Evolutionary conservation across 2,113 vertebrate genomes (phyloP), one percentile per base, ranked within the genome.

Genomic region (Centropus bengalensis): DNA sequence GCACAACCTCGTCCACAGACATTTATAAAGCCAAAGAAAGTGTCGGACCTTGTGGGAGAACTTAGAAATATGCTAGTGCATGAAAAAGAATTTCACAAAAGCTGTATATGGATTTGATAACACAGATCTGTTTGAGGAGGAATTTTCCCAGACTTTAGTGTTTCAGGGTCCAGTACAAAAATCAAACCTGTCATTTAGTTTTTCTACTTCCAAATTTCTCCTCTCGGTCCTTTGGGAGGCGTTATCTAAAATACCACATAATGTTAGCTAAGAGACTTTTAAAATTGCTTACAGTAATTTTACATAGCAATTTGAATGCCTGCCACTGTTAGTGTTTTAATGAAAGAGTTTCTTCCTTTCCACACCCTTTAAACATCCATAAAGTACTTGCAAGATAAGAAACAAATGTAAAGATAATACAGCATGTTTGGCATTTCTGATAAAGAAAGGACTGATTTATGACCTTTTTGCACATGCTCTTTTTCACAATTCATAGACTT

Each of bases 391-490:
- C 1, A 79, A 91, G 66, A 89, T 86, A 82, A 91, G 89, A 93
- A 95, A 78, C 14, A 63, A 94, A 38, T 62, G 64, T 89, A 76
- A 91, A 90, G 75, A 83, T 70, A 94, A 58, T 67, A 45, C 69
- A n/a, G 74, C 47, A 30, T 60, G 59, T 86, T 88, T 93, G 47
- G 36, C 64, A 71, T 92, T 93, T 93, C 91, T 94, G 89, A 93
- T 96, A 91, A 91, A 81, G 87, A 74, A 70, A 64, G 16, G 36
- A 9, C 59, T 97, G 93, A 95, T 93, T 96, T 97, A 93, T 78
- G 90, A 56, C 70, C 36, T 23, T 32, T 83, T 82, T 87, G 69
- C 82, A 92, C 77, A 92, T 76, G 66, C 27, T 82, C 30, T 27
- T 71, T 7, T 82, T 96, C 74, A 56, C 42, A 71, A 16, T 79